Evolutionary conservation across 1,140 invertebrate species (phyloP).

Genomic region (Drosophila serrata): DNA sequence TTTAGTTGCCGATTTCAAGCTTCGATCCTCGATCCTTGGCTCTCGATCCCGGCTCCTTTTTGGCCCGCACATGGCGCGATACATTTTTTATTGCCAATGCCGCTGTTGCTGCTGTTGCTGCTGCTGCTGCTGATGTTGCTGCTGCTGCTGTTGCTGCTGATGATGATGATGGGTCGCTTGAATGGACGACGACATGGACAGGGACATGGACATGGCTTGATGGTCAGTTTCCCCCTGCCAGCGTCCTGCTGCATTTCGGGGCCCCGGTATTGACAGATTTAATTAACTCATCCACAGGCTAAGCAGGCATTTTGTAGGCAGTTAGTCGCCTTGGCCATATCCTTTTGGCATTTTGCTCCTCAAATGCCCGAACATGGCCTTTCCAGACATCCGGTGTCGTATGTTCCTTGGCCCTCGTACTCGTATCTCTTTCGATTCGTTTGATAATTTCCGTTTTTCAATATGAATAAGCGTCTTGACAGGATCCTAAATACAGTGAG

Average conservation of each 20-base stretch:
- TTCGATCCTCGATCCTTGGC: conserved; percentile 25
- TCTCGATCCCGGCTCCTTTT: conserved; percentile 5
- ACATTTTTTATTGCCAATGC: conserved; percentile 72
- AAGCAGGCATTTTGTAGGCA: conserved; percentile 83
- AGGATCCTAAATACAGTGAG: conserved; percentile 24
- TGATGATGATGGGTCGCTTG: conserved; percentile 71
- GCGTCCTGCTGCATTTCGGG: conserved; percentile 25
- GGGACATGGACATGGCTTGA: conserved; percentile 65
- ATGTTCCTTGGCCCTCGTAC: conserved; percentile 68
- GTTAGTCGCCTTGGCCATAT: conserved; percentile 50
- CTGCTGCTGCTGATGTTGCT: too few relatives aligned
- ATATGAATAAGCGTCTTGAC: conserved; percentile 57
- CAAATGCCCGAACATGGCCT: conserved; percentile 35
- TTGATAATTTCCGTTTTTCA: conserved; percentile 83
- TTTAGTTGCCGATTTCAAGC: conserved; percentile 15
- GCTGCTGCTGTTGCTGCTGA: conserved; percentile 9
- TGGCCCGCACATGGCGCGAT: conserved; percentile 69
- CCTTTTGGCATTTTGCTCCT: conserved; percentile 56
- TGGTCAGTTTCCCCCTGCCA: conserved; percentile 35
- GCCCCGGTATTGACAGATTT: conserved; percentile 80
- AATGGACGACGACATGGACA: conserved; percentile 72
- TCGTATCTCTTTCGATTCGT: conserved; percentile 74
- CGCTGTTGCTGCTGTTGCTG: conserved; percentile 14
- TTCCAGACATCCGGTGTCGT: conserved; percentile 79
- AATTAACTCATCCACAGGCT: conserved; percentile 83